A percentile compares a stretch with the other conserved stretches of the same genome.
phyloP scores from a whole-genome alignment of 2,888 invertebrate genomes.

The Temnothorax ravouxi region DNA sequence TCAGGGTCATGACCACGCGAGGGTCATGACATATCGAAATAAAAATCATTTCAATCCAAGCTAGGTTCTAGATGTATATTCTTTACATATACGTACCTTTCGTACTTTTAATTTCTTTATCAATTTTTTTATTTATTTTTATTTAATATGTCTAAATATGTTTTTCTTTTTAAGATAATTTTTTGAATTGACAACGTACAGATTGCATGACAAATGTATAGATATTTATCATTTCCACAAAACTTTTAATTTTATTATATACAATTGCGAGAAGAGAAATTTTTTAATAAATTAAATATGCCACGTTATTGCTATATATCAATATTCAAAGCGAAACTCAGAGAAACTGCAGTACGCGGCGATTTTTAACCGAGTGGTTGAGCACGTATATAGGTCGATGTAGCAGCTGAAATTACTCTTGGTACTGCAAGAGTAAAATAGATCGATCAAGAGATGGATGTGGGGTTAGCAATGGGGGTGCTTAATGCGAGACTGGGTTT shows the following conservation, averaged over 20 bases:
- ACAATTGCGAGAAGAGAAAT: background rate
- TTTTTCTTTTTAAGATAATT: background rate
- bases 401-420: constrained; percentile 57
- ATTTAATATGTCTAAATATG: too few relatives aligned
- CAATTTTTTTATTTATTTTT: background rate
- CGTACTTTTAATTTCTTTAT: background rate
- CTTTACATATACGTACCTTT: background rate
- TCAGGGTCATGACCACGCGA: background rate
- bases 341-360: constrained; percentile 14
- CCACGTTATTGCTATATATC: background rate
- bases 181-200: too few relatives aligned
- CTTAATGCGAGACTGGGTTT: constrained; percentile 55
- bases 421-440: constrained; percentile 48
- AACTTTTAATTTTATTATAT: background rate
- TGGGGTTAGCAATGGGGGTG: constrained; percentile 41
- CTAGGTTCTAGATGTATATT: background rate
- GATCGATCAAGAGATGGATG: constrained; percentile 43
- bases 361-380: constrained; percentile 46
- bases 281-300: background rate
- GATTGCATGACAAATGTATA: background rate
- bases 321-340: background rate
- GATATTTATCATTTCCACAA: background rate
- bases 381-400: constrained; percentile 48
- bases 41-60: constrained; percentile 4
- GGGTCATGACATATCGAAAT: constrained; percentile 27